phyloP scores from a whole-genome alignment of 2,797 vertebrate species.

The Mus minutoides region DNA sequence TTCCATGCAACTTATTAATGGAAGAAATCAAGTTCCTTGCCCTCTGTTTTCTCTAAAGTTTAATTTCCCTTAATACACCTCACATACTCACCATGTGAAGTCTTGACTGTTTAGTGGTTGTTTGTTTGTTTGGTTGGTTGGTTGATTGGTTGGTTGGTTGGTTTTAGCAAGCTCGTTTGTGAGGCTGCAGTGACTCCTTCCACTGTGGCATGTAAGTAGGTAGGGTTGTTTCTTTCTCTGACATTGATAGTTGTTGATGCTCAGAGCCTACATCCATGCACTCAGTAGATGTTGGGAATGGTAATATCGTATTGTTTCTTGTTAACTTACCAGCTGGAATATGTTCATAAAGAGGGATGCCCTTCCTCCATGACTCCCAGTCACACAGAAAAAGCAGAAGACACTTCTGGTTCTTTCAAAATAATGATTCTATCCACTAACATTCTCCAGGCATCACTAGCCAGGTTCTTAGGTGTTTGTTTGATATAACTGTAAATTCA shows the following conservation, averaged over 20 bases:
- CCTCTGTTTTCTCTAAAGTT: constrained; percentile 11
- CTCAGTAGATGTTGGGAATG: background rate
- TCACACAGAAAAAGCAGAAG: background rate
- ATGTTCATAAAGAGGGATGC: background rate
- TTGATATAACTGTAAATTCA: background rate
- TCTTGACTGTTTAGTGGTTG: background rate
- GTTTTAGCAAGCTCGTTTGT: background rate
- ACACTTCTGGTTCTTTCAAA: constrained; percentile 44
- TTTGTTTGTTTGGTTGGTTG: background rate
- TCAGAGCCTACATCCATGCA: background rate
- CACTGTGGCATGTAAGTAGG: background rate
- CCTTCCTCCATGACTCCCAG: background rate
- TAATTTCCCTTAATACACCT: background rate
- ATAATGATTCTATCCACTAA: background rate
- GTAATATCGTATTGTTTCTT: constrained; percentile 11
- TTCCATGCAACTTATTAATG: background rate
- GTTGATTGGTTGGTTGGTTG: background rate
- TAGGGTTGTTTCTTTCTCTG: background rate
- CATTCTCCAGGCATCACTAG: background rate
- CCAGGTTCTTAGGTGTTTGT: background rate
- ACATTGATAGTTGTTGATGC: background rate
- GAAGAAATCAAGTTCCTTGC: background rate
- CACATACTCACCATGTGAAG: background rate
- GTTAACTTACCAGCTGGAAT: background rate
- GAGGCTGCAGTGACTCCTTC: background rate